Conservation (phyloP, 2,113 vertebrate genomes). For the Regulus satrapa region DNA sequence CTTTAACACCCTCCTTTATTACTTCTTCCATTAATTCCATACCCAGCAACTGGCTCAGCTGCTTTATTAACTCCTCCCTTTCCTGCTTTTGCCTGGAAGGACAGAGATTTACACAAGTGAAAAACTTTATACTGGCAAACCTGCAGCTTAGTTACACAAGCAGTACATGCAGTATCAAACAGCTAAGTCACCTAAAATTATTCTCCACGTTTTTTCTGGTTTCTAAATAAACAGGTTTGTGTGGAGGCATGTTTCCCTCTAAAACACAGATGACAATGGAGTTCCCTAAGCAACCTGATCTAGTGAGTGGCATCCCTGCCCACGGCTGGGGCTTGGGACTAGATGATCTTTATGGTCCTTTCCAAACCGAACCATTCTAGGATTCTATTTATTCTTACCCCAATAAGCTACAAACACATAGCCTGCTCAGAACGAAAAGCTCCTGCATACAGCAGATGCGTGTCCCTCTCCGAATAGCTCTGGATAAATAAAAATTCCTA, state of each 20-base stretch:
- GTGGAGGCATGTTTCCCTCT: not conserved
- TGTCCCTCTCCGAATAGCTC: not conserved
- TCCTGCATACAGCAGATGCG: not conserved
- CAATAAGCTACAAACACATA: not conserved
- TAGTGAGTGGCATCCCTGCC: not conserved
- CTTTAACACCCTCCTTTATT: constrained; percentile 72
- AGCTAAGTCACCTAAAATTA: not conserved
- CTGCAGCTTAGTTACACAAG: not conserved
- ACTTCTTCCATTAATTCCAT: constrained; percentile 79
- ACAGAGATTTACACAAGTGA: not conserved
- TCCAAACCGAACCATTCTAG: not conserved
- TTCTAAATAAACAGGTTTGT: not conserved
- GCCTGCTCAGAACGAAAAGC: not conserved
- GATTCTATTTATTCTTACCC: not conserved
- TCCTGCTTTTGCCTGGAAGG: constrained; percentile 79
- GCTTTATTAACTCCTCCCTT: constrained; percentile 74
- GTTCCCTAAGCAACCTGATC: not conserved
- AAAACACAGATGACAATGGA: not conserved
- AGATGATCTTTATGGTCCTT: not conserved
- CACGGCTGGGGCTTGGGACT: not conserved
- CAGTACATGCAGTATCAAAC: accelerated
- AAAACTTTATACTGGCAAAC: not conserved
- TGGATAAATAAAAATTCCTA: not conserved
- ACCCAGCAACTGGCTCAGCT: constrained; percentile 77
- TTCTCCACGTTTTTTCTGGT: not conserved